Base-by-base conservation (phyloP, 1,140 invertebrate species). In the Lutraria rhynchaena region DNA sequence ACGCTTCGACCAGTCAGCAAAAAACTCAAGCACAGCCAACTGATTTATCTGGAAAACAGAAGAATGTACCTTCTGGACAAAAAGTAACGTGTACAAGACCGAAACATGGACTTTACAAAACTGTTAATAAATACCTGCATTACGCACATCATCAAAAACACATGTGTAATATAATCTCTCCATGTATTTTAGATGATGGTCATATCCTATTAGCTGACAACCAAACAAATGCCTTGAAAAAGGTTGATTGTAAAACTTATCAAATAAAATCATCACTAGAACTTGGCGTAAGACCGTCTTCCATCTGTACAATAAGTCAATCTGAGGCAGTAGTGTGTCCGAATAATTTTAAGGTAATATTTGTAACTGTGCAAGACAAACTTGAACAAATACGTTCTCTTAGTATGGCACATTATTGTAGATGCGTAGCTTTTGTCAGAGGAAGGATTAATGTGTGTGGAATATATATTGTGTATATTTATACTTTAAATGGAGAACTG, bases 181-280 rank as follows among this genome's bases (percentile, higher is more conserved):
- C 37, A n/a, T 60, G 57, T 33, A 19, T 60, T 15, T 33, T 60
- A 35, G 57, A 60, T 15, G 33, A 29, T 33, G 29, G 57, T 60
- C 29, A 60, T 17, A 9, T 60, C 15, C 57, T 60, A 1, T 1
- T 60, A 60, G 17, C 57, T 17, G 57, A 60, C 22, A 33, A 27
- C n/a, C 4, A 17, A 3, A 60, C 33, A 13, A 22, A 11, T 35
- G 31, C 22, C 15, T 15, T 60, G 31, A 60, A 60, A 33, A 29
- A 24, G 9, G n/a, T 60, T 35, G 24, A 33, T 60, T 29, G 57
- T 60, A 33, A 33, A 22, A 35, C n/a, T 3, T 60, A 60, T 15
- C 17, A 60, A 1, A 35, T 60, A 17, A 22, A 5, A 3, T 1
- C 33, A 3, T 33, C 57, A 22, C 3, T 60, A 24, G 37, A 33